Conservation (phyloP, 2,113 vertebrate species). For the Toxotes jaculatrix region DNA sequence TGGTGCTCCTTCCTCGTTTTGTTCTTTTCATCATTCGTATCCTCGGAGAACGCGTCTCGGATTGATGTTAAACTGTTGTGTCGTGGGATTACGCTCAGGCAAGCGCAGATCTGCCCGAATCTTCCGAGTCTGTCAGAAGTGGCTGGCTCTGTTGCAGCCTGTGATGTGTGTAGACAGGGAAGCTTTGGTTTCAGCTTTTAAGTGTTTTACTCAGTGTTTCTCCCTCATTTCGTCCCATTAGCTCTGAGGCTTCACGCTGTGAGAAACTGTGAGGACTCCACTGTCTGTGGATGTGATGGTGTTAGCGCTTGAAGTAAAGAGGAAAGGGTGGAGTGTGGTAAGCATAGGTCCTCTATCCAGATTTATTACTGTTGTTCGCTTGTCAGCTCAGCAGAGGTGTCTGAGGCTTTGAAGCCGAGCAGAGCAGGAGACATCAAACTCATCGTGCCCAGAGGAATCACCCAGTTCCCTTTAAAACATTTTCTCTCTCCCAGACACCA, state of each 20-base stretch:
- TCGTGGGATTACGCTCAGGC: slow-evolving; percentile 55
- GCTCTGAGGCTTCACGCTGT: slow-evolving; percentile 50
- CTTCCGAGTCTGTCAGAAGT: slow-evolving; percentile 53
- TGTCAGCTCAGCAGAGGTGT: slow-evolving; percentile 42
- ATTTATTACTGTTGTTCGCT: slow-evolving; percentile 51
- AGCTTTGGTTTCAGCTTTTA: slow-evolving; percentile 53
- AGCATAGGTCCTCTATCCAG: slow-evolving; percentile 24
- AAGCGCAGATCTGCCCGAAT: slow-evolving; percentile 61
- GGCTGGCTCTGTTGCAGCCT: slow-evolving; percentile 18
- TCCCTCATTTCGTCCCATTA: slow-evolving; percentile 61
- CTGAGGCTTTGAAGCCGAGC: slow-evolving; percentile 52
- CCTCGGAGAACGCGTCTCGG: slow-evolving; percentile 30
- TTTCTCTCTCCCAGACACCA: slow-evolving; percentile 31
- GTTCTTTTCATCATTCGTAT: slow-evolving; percentile 45
- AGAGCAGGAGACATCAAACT: slow-evolving; percentile 54
- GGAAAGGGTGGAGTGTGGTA: slow-evolving; percentile 29
- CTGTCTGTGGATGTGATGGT: slow-evolving; percentile 26
- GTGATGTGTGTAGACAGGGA: slow-evolving; percentile 60
- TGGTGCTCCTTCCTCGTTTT: slow-evolving; percentile 29
- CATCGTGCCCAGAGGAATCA: slow-evolving; percentile 59
- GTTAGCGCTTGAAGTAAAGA: slow-evolving; percentile 38
- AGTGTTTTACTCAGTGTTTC: slow-evolving; percentile 43
- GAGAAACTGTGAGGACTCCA: slow-evolving; percentile 29
- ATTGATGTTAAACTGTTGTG: slow-evolving; percentile 65
- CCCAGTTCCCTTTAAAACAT: slow-evolving; percentile 43